Percentiles rank a stretch among this genome's conserved stretches.
phyloP scores from a whole-genome alignment of 2,888 invertebrate genomes.

The Ormyrus rosae region DNA sequence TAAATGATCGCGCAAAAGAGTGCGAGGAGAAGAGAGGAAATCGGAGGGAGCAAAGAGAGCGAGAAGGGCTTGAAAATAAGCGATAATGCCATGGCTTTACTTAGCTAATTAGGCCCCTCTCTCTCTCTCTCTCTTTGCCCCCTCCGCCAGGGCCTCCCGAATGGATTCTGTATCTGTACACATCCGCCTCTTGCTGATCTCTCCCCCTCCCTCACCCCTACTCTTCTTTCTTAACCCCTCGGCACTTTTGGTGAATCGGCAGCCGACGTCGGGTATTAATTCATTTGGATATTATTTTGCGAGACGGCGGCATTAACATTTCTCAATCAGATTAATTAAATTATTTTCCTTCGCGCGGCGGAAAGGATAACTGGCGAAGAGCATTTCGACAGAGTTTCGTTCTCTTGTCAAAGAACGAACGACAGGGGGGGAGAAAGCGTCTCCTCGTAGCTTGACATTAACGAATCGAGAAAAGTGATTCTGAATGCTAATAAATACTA shows the following conservation, averaged over 20 bases:
- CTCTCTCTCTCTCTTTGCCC: constrained; percentile 48
- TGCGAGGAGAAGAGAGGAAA: constrained; percentile 12
- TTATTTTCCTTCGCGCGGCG: constrained; percentile 63
- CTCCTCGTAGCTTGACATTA: constrained; percentile 41
- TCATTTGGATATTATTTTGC: constrained; percentile 73
- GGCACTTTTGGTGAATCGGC: constrained; percentile 32
- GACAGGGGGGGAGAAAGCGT: constrained; percentile 48
- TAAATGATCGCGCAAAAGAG: constrained; percentile 39
- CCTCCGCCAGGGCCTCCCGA: constrained; percentile 33
- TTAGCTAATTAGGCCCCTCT: constrained; percentile 73
- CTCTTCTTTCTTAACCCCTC: constrained; percentile 48
- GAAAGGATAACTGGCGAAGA: constrained; percentile 30
- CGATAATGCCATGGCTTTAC: constrained; percentile 75
- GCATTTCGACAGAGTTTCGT: constrained; percentile 35
- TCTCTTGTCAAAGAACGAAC: constrained; percentile 50
- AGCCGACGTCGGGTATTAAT: constrained; percentile 68
- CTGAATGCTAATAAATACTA: constrained; percentile 50
- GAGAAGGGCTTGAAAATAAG: constrained; percentile 72
- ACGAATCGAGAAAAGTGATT: constrained; percentile 50
- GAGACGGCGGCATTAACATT: constrained; percentile 69
- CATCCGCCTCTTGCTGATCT: constrained; percentile 20
- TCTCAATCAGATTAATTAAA: constrained; percentile 74
- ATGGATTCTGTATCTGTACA: constrained; percentile 54
- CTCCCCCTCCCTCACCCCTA: constrained; percentile 46
- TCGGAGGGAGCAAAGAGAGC: constrained; percentile 30